Evolutionary conservation across 2,888 invertebrate genomes (phyloP).

Genomic region (Ornithoptera alexandrae): DNA sequence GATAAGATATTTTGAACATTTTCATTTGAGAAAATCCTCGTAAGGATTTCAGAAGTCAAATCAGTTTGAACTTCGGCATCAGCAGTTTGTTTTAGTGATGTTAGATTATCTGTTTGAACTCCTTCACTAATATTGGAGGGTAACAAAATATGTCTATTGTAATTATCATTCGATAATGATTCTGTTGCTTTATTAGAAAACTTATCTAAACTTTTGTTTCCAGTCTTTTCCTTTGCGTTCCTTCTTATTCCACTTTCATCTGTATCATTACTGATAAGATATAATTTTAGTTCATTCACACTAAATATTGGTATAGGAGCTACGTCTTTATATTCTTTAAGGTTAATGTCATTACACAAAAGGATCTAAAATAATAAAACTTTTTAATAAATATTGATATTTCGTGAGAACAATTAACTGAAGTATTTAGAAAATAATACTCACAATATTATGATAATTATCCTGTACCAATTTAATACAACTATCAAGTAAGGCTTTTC

Average conservation of each 20-base stretch:
- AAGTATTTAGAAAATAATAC: conserved; percentile 8
- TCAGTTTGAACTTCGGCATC: conserved; percentile 50
- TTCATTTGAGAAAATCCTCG: conserved; percentile 1
- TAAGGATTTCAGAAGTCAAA: conserved; percentile 5
- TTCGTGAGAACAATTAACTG: neutral
- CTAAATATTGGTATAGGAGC: conserved; percentile 42
- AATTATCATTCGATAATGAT: neutral
- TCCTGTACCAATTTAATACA: conserved; percentile 28
- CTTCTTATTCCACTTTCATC: neutral
- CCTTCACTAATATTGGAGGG: conserved; percentile 8
- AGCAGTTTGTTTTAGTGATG: conserved; percentile 32
- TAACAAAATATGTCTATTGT: neutral
- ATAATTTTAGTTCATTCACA: conserved; percentile 43
- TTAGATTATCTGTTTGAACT: conserved; percentile 15
- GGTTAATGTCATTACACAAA: conserved; percentile 45
- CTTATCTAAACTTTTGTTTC: neutral
- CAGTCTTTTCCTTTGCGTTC: neutral
- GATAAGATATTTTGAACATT: conserved; percentile 1
- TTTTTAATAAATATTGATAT: neutral
- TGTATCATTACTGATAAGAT: conserved; percentile 28
- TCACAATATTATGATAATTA: conserved; percentile 27
- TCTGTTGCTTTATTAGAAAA: conserved; percentile 1
- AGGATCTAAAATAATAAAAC: conserved; percentile 48
- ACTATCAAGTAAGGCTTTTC: conserved; percentile 25
- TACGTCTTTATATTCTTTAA: conserved; percentile 38